Conservation (phyloP, 2,888 invertebrate genomes). For the Physocephala rufipes region DNA sequence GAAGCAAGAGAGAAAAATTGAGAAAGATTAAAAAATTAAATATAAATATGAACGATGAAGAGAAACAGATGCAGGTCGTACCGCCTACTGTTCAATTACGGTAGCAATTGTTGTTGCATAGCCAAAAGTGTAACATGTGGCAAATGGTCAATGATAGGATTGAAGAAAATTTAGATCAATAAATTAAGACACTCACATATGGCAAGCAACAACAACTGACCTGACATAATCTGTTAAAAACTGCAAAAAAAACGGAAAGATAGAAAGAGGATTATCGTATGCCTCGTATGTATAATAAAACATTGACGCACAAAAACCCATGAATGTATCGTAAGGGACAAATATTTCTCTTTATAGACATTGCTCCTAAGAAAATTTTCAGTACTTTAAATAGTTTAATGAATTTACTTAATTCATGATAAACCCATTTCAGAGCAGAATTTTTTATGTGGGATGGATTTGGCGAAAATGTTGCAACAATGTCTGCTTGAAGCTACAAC, state of each 20-base stretch:
- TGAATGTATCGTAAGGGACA: too few species aligned
- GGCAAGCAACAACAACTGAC: constrained; percentile 56
- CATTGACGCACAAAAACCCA: too few species aligned
- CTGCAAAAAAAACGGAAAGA: too few species aligned
- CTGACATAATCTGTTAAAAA: constrained; percentile 54
- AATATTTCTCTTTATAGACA: too few species aligned
- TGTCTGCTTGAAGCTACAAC: constrained; percentile 52
- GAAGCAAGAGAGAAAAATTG: neutral
- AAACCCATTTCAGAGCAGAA: neutral
- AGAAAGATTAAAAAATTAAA: neutral
- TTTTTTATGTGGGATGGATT: constrained; percentile 52
- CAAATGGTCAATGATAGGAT: neutral
- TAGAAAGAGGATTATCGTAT: neutral
- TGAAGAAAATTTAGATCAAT: neutral
- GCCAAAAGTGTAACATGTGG: neutral
- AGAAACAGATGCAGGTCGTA: constrained; percentile 65
- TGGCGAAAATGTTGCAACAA: constrained; percentile 53
- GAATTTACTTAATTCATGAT: constrained; percentile 9
- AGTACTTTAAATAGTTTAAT: too few species aligned
- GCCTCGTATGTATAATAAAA: too few species aligned
- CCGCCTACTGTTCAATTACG: constrained; percentile 65
- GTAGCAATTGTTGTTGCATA: constrained; percentile 60
- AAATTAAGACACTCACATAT: constrained; percentile 4
- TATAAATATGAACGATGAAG: constrained; percentile 33
- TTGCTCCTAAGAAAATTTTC: too few species aligned